Base-by-base conservation (phyloP, 1,140 invertebrate genomes). In the Sinella curviseta region DNA sequence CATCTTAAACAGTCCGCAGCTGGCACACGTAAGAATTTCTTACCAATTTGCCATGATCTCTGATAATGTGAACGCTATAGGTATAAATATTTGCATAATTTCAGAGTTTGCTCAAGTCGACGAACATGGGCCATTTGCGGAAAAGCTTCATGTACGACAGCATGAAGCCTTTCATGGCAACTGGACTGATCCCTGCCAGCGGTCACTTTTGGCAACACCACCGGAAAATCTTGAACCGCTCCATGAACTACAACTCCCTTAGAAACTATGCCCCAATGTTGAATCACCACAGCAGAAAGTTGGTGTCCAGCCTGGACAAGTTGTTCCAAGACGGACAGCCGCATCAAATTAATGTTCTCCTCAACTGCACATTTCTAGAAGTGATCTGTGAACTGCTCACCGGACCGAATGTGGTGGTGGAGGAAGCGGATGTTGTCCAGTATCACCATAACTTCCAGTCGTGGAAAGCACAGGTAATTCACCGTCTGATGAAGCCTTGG, bases 201-300 rank as follows among this genome's bases (percentile, higher is more conserved):
- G 65, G 65, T 48, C 57, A 60, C 8, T 33, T 70, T 33, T 70
- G 65, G 65, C 65, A 33, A 70, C 8, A 70, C 24, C 65, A 33
- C 12, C 2, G 65, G 31, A 70, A 70, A 70, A 30, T 70, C 31
- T 33, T 70, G 8, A 70, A 31, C 8, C 26, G 65, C 26, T 31
- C 26, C 30, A 70, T 70, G 65, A 30, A 33, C 31, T 70, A 31
- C 31, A 3, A 33, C 3, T 31, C 26, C n/a, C 31, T 70, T 4
- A 3, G 65, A 31, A 33, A 33, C 3, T 70, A 70, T 33, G 12
- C 30, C 3, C 4, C 26, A 4, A 30, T 70, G 26, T 14, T 70
- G 3, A 70, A 70, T 33, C 12, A 33, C 2, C 65, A 70, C 30
- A 70, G 65, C 65, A 2, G n/a, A 14, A 2, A 30, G 26, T n/a